Evolutionary conservation across 37 sponge, comb jelly and placozoan species (phyloP), one percentile per base, ranked within the genome.

Genomic region (Axinella damicornis): DNA sequence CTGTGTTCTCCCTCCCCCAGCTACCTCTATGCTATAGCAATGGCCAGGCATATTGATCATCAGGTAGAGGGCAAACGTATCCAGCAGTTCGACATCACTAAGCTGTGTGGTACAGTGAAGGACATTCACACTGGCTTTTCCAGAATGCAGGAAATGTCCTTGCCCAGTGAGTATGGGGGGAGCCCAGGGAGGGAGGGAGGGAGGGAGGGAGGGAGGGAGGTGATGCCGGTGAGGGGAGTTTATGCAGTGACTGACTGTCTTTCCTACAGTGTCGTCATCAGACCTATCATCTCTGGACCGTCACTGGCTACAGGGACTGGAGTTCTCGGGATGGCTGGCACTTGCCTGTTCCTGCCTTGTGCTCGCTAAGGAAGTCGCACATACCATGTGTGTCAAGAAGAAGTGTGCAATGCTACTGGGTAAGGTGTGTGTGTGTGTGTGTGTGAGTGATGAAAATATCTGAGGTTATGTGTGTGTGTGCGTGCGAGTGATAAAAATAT

Each of bases 281-380:
- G 87, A 93, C 1, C 41, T 89, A 6, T 52, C 60, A 18, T 34
- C 64, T 32, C 30, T 59, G n/a, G 93, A 93, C 68, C 81, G 63
- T 59, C 73, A 78, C 2, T 93, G 93, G 93, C 80, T 79, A 24
- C 41, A 65, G 1, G 27, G 57, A 17, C 35, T 93, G 56, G 90
- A 89, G 6, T 71, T 86, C 6, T 84, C 90, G 28, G 78, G 74
- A 14, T 93, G 93, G 93, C 22, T 89, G 69, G 66, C 57, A 9
- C 33, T 77, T 19, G 90, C 89, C 0, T 64, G 72, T 46, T 82
- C 81, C 34, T 88, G 93, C 59, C 69, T 92, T 2, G n/a, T 31
- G 19, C 25, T 40, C 16, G 79, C 89, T 31, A 70, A 79, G 61
- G 62, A 57, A 13, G 64, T 63, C 11, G 38, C 78, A 1, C 12